A percentile compares a stretch with the other conserved stretches of the same genome.
Conservation (phyloP, 2,797 vertebrate species). For the Onychomys torridus region DNA sequence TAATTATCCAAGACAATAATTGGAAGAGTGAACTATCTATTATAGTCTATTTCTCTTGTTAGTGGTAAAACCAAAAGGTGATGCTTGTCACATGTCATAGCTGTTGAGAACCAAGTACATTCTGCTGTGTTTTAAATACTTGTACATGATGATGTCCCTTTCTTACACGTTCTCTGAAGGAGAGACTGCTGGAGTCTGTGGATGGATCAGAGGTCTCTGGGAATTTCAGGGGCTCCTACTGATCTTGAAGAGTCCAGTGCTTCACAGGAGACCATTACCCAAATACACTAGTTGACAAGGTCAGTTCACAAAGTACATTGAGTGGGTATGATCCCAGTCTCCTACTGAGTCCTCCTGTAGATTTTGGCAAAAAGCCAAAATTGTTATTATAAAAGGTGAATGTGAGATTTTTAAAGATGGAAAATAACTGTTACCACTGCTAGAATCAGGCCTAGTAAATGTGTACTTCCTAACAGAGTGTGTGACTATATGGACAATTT, state of each 20-base stretch:
- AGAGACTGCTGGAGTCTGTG: neutral
- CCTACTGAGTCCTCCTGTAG: neutral
- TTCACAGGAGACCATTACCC: neutral
- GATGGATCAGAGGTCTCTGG: neutral
- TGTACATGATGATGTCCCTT: neutral
- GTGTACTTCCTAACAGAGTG: neutral
- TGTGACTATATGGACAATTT: neutral
- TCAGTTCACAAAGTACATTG: neutral
- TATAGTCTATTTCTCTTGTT: neutral
- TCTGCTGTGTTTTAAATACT: neutral
- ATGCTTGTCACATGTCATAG: neutral
- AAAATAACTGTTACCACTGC: neutral
- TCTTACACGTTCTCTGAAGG: neutral
- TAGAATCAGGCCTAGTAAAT: neutral
- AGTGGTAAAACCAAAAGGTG: neutral
- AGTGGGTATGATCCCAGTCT: neutral
- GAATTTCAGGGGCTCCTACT: neutral
- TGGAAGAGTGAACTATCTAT: neutral
- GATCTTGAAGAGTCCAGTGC: neutral
- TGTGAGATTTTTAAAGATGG: neutral
- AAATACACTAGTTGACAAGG: neutral
- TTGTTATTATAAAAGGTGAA: neutral
- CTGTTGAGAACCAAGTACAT: neutral
- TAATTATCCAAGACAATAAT: neutral
- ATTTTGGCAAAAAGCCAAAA: neutral